These are phyloP conservation scores for Nylanderia fulva DNA, from an alignment of 1,140 invertebrate species.

Conservation along the genomic window DNA sequence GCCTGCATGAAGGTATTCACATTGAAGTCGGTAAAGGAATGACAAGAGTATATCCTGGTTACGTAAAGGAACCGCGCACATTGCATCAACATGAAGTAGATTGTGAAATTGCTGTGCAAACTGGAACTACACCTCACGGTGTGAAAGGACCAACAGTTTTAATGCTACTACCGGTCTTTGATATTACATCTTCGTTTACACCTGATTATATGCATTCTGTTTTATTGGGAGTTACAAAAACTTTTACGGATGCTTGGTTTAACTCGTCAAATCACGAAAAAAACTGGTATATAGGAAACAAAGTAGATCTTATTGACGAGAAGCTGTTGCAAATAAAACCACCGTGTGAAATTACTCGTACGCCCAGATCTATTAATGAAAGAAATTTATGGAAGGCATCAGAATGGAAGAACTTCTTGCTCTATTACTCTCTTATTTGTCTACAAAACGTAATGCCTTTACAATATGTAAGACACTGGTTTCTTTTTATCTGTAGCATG, in stretches of 20 bases:
- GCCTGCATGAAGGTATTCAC: constrained; percentile 14
- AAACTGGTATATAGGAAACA: constrained; percentile 1
- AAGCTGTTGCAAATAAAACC: constrained; percentile 21
- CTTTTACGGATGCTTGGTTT: constrained; percentile 25
- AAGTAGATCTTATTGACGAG: background rate
- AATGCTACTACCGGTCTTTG: constrained; percentile 3
- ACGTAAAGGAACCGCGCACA: constrained; percentile 2
- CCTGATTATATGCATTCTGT: background rate
- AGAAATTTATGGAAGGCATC: constrained; percentile 40
- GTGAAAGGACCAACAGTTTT: constrained; percentile 4
- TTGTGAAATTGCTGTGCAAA: constrained; percentile 21
- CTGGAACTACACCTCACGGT: constrained; percentile 17
- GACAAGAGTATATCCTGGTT: constrained; percentile 24
- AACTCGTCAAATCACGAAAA: constrained; percentile 5
- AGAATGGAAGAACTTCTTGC: constrained; percentile 15
- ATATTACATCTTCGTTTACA: constrained; percentile 16
- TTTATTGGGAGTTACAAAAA: constrained; percentile 5
- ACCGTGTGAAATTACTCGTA: constrained; percentile 8
- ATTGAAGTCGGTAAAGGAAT: constrained; percentile 21
- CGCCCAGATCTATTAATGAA: constrained; percentile 12
- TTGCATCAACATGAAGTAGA: constrained; percentile 17
- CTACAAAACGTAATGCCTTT: constrained; percentile 22
- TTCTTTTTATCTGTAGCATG: background rate
- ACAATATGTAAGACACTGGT: constrained; percentile 32
- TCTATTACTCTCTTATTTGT: constrained; percentile 23